phyloP scores from a whole-genome alignment of 2,113 vertebrate genomes.

The Malurus cyaneus region DNA sequence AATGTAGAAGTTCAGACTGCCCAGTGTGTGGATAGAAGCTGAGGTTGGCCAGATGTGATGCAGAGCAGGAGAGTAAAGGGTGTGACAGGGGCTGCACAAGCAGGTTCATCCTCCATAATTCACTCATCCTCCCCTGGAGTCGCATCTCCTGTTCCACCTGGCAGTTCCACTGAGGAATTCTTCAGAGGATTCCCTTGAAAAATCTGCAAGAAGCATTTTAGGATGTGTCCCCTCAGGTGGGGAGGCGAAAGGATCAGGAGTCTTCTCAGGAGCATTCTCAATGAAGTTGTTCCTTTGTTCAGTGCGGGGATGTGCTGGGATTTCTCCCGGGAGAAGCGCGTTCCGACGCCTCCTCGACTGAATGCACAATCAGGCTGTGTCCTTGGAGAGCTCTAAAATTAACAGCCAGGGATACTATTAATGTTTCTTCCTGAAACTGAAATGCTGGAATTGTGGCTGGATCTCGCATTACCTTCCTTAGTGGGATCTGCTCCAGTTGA shows the following conservation, averaged over 20 bases:
- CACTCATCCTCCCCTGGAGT: neutral
- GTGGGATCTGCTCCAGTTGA: neutral
- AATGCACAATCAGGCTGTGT: neutral
- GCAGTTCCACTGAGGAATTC: neutral
- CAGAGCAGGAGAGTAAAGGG: neutral
- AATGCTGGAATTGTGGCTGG: neutral
- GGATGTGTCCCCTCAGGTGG: neutral
- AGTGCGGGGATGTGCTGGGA: neutral
- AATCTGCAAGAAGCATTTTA: neutral
- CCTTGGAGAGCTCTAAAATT: neutral
- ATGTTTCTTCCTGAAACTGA: neutral
- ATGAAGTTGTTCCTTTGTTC: neutral
- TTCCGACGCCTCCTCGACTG: neutral
- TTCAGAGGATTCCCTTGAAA: neutral
- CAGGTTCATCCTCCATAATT: neutral
- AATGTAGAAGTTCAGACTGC: neutral
- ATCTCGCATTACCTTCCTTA: neutral
- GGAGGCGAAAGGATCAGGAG: neutral
- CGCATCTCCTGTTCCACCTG: rapidly evolving
- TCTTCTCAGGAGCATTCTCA: neutral
- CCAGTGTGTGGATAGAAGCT: neutral
- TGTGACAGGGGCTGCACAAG: neutral
- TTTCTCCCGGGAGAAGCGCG: neutral
- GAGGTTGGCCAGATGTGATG: neutral
- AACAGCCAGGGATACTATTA: neutral